phyloP scores from a whole-genome alignment of 2,888 invertebrate genomes.

The Philereme vetulata region DNA sequence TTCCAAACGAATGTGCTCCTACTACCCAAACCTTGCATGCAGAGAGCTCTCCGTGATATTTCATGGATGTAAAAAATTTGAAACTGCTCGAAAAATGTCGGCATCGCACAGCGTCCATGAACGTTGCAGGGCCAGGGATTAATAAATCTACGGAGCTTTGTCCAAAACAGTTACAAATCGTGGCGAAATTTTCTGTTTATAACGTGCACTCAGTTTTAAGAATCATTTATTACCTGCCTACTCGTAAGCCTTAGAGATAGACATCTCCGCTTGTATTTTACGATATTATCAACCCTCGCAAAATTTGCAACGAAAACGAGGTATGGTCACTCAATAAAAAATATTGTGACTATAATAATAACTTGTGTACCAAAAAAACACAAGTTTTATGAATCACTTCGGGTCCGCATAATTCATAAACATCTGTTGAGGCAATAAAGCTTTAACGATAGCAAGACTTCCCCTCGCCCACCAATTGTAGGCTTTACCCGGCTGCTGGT shows the following conservation, averaged over 20 bases:
- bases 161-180: conserved; percentile 25
- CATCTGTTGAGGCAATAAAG: conserved; percentile 66
- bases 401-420: conserved; percentile 65
- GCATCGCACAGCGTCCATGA: conserved; percentile 11
- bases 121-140: conserved; percentile 12
- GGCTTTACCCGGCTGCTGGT: conserved; percentile 27
- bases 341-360: conserved; percentile 34
- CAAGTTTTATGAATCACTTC: conserved; percentile 57
- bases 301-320: conserved; percentile 16
- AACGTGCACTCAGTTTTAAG: conserved; percentile 2
- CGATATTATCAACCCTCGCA: conserved; percentile 14
- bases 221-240: neutral
- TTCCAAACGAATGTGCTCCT: too few relatives aligned
- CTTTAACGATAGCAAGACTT: conserved; percentile 62
- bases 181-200: conserved; percentile 6
- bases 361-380: conserved; percentile 49
- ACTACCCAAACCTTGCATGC: neutral
- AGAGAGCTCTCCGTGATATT: conserved; percentile 9
- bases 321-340: conserved; percentile 30
- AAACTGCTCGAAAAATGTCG: conserved; percentile 19
- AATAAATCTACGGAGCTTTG: conserved; percentile 29
- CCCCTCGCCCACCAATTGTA: conserved; percentile 42
- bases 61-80: conserved; percentile 18
- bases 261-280: conserved; percentile 5
- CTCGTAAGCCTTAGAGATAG: neutral